Base-by-base conservation (phyloP, 1,140 invertebrate genomes). In the Cepaea nemoralis region DNA sequence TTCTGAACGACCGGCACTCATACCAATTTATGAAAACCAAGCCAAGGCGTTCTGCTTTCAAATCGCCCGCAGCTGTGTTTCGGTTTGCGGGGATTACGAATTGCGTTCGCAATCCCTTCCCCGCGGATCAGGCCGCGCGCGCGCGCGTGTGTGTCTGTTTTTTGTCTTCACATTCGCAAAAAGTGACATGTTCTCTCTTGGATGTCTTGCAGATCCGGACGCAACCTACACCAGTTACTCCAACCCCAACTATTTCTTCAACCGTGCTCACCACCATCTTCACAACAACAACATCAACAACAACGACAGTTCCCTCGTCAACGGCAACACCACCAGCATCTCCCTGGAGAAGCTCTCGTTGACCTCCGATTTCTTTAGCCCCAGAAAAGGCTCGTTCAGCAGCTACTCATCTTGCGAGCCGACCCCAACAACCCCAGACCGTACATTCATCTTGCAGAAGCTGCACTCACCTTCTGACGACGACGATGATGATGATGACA, bases 231-330 rank as follows among this genome's bases (percentile, higher is more conserved):
- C 86, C 37, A 88, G 87, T 73, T 88, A 87, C 81, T 80, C 87
- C 80, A 88, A 88, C 78, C 87, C 87, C 16, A 88, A 88, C 80
- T 88, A 88, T 35, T 84, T 85, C 69, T 85, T 86, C 77, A 84
- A 86, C 69, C 85, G 84, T 39, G 40, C 81, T 16, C 79, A 81
- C 12, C 83, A 83, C 76, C 77, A 63, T 31, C 83, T 84, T 63
- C 82, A 83, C 70, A 82, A 85, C 45, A 80, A 84, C 40, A 69
- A 84, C 5, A 74, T 85, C n/a, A 75, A 66, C 27, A 74, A 86
- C n/a, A 75, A 66, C 27, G 50, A 55, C 22, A 55, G 50, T 19
- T 67, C 77, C 37, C 71, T 81, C 59, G 55, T 83, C 33, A 82
- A 55, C 16, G 73, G 81, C 50, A 76, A 85, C 74, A 69, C 84